Evolutionary conservation across 2,888 invertebrate species (phyloP).

Genomic region (Abrostola tripartita): DNA sequence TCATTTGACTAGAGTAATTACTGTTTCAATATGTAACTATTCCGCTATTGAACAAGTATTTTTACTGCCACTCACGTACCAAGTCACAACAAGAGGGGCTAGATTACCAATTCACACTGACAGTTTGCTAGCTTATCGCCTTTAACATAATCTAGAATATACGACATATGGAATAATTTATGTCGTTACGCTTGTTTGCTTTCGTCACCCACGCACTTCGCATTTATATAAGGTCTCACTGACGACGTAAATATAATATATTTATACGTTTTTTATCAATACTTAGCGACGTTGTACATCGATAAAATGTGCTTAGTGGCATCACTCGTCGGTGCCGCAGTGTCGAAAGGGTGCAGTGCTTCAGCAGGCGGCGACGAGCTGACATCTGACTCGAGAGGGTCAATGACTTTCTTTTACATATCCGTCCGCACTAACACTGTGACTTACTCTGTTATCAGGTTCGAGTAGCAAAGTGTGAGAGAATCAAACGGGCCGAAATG

Average conservation of each 20-base stretch:
- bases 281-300: slow-evolving; percentile 47
- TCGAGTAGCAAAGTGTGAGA: slow-evolving; percentile 46
- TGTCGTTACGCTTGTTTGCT: background rate
- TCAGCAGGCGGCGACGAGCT: slow-evolving; percentile 74
- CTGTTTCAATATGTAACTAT: too few species aligned
- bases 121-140: slow-evolving; percentile 3
- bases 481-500: slow-evolving; percentile 35
- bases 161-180: slow-evolving; percentile 1
- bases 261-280: slow-evolving; percentile 34
- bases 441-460: slow-evolving; percentile 58
- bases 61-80: background rate
- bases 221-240: background rate
- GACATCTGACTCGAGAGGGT: slow-evolving; percentile 82
- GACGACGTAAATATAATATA: background rate
- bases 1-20: too few species aligned
- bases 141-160: background rate
- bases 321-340: slow-evolving; percentile 78
- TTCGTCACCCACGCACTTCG: background rate
- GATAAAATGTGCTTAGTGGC: slow-evolving; percentile 52
- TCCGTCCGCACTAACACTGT: slow-evolving; percentile 59
- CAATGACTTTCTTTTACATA: slow-evolving; percentile 71
- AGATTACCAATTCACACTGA: slow-evolving; percentile 2
- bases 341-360: slow-evolving; percentile 86
- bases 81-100: background rate
- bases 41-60: background rate